These are phyloP conservation scores for Linyphia triangularis DNA, from an alignment of 2,888 invertebrate species.

Conservation along the genomic window DNA sequence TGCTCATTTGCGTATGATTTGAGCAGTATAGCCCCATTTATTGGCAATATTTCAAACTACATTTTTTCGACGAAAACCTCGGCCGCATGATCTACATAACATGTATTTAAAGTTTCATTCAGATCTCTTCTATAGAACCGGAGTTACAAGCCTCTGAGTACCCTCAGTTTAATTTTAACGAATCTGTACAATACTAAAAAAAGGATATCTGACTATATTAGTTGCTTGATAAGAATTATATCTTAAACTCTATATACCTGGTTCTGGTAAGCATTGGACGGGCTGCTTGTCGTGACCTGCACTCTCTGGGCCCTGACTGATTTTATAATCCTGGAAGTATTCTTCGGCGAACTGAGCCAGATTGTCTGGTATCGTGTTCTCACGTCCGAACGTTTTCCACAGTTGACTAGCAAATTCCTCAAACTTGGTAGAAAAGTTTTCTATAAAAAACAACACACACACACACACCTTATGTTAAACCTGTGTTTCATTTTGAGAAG, in stretches of 20 bases:
- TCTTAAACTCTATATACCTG: constrained; percentile 77
- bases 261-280: constrained; percentile 78
- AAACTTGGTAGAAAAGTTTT: constrained; percentile 87
- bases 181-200: no score
- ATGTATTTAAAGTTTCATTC: no score
- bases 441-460: constrained; percentile 80
- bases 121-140: no score
- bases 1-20: no score
- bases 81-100: no score
- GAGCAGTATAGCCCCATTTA: no score
- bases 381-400: constrained; percentile 86
- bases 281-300: constrained; percentile 68
- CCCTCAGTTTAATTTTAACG: no score
- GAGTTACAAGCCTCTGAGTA: no score
- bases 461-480: neutral
- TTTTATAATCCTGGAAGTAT: constrained; percentile 82
- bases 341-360: constrained; percentile 87
- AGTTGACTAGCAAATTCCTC: constrained; percentile 86
- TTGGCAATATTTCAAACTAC: no score
- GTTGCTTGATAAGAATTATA: no score
- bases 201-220: no score
- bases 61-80: no score
- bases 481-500: neutral
- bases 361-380: constrained; percentile 84
- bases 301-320: constrained; percentile 72